Conservation (phyloP, 2,888 invertebrate genomes). For the Chrysolina haemoptera region DNA sequence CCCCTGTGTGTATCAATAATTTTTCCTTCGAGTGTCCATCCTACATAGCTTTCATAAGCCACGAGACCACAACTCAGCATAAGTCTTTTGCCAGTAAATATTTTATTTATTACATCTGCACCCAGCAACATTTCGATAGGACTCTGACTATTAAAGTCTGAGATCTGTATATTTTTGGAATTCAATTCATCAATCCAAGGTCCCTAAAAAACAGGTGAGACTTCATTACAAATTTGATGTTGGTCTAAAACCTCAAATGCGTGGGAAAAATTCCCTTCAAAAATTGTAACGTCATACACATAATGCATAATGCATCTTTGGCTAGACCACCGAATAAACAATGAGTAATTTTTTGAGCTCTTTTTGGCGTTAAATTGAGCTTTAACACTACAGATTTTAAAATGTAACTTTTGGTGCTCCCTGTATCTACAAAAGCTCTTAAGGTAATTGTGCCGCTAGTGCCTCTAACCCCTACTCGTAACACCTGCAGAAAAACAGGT, state of each 20-base stretch:
- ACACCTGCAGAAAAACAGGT: conserved; percentile 22
- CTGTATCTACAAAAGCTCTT: conserved; percentile 26
- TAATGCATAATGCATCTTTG: conserved; percentile 29
- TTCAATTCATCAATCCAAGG: conserved; percentile 33
- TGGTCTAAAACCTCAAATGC: conserved; percentile 36
- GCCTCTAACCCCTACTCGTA: not conserved
- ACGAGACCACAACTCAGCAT: not conserved
- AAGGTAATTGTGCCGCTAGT: not conserved
- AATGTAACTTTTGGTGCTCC: conserved; percentile 22
- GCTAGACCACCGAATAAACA: conserved; percentile 30
- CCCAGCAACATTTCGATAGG: conserved; percentile 32
- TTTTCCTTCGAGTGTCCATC: conserved; percentile 20
- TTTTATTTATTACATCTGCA: conserved; percentile 28
- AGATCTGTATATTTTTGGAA: conserved; percentile 21
- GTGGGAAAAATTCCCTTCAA: conserved; percentile 17
- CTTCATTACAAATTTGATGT: conserved; percentile 30
- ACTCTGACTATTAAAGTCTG: conserved; percentile 28
- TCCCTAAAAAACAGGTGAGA: conserved; percentile 25
- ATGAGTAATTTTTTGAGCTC: conserved; percentile 29
- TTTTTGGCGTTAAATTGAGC: conserved; percentile 23
- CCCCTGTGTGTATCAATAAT: not conserved
- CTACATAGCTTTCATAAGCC: conserved; percentile 9
- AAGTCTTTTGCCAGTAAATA: conserved; percentile 27
- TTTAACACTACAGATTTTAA: conserved; percentile 4
- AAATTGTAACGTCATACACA: conserved; percentile 32